Conservation (phyloP, 2,113 vertebrate species). For the Manacus vitellinus region DNA sequence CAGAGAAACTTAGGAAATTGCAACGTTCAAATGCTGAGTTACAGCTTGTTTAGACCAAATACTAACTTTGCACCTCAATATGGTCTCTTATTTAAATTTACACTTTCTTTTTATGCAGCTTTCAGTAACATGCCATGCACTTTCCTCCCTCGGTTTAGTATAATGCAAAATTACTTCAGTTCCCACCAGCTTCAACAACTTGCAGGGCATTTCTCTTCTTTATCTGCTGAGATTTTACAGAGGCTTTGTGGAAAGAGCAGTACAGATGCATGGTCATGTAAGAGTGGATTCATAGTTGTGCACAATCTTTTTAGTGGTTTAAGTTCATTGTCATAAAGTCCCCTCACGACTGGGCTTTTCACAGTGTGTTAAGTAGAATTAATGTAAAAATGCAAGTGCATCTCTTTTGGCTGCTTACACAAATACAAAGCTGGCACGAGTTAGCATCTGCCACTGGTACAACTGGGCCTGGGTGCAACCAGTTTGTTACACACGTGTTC, state of each 20-base stretch:
- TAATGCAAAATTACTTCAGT: neutral
- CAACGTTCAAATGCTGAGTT: neutral
- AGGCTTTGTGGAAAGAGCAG: neutral
- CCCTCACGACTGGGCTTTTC: neutral
- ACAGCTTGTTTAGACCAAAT: neutral
- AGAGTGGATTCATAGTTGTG: neutral
- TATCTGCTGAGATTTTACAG: neutral
- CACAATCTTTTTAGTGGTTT: neutral
- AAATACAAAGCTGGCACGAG: neutral
- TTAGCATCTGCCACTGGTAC: neutral
- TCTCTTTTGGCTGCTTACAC: neutral
- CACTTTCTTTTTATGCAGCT: neutral
- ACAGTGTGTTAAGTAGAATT: neutral
- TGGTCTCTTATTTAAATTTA: neutral
- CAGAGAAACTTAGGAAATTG: neutral
- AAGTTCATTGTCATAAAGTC: neutral
- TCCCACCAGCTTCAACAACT: neutral
- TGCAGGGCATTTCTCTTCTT: neutral
- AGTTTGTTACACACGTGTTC: neutral
- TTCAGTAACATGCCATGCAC: accelerated
- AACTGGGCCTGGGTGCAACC: neutral
- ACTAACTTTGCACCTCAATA: neutral
- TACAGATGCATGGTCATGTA: neutral
- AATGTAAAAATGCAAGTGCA: neutral
- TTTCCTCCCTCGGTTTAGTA: neutral